Percentiles rank a stretch among this genome's conserved stretches.
phyloP scores from a whole-genome alignment of 2,888 invertebrate species.

The Ormyrus labotus region DNA sequence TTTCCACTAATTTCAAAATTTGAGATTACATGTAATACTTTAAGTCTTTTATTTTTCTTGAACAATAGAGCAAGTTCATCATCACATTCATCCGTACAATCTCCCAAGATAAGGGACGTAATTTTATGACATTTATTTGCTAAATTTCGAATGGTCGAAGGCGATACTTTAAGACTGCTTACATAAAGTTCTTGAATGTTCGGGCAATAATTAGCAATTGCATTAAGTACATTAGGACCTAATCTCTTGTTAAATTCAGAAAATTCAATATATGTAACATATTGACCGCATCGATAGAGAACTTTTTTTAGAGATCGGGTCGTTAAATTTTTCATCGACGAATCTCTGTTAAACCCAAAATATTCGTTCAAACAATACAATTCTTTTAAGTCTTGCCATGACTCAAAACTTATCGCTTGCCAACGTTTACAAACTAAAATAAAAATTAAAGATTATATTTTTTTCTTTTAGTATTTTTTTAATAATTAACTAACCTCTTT shows the following conservation, averaged over 20 bases:
- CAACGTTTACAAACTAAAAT: conserved; percentile 49
- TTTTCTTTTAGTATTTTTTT: neutral
- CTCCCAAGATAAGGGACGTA: conserved; percentile 7
- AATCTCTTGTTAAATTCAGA: neutral
- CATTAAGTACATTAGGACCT: conserved; percentile 21
- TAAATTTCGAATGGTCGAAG: conserved; percentile 27
- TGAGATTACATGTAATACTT: neutral
- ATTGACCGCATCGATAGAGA: conserved; percentile 29
- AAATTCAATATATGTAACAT: conserved; percentile 10
- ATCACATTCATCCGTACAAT: conserved; percentile 32
- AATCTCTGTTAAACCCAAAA: conserved; percentile 22
- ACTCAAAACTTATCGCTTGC: conserved; percentile 36
- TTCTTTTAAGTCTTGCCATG: conserved; percentile 42
- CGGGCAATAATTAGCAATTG: conserved; percentile 33
- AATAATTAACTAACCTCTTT: conserved; percentile 36
- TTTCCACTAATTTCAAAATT: conserved; percentile 38
- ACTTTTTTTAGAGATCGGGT: conserved; percentile 19
- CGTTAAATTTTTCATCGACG: neutral
- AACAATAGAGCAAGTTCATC: conserved; percentile 28
- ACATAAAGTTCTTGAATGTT: conserved; percentile 24
- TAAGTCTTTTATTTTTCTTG: conserved; percentile 17
- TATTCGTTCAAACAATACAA: conserved; percentile 33
- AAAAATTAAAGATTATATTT: neutral
- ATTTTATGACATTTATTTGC: conserved; percentile 30
- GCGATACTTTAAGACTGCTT: conserved; percentile 12